Percentiles rank a stretch among this genome's conserved stretches.
These are phyloP conservation scores for Epirrhoe alternata DNA, from an alignment of 2,888 invertebrate species.

Conservation along the genomic window DNA sequence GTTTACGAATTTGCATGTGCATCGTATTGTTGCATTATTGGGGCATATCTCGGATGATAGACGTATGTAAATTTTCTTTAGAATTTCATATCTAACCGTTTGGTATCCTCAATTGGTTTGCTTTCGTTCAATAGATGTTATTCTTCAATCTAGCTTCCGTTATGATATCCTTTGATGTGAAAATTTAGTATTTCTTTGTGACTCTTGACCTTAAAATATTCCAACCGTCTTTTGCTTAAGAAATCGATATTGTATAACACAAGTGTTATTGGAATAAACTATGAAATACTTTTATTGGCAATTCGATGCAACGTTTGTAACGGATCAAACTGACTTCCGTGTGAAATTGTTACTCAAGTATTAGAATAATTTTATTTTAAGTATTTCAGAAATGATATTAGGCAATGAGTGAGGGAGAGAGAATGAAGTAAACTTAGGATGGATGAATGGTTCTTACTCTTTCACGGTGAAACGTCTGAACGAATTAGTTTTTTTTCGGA, in stretches of 20 bases:
- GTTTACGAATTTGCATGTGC: slow-evolving; percentile 76
- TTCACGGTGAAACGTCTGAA: no score
- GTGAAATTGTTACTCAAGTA: slow-evolving; percentile 14
- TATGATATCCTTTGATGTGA: slow-evolving; percentile 73
- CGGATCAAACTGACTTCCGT: slow-evolving; percentile 26
- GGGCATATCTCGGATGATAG: slow-evolving; percentile 79
- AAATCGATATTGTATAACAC: slow-evolving; percentile 56
- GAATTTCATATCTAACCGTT: slow-evolving; percentile 61
- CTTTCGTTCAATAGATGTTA: slow-evolving; percentile 68
- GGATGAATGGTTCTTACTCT: no score
- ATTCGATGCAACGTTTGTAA: slow-evolving; percentile 23
- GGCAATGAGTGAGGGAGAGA: no score
- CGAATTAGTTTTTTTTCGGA: no score
- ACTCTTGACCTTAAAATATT: slow-evolving; percentile 69
- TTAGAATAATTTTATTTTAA: neutral
- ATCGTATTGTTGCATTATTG: slow-evolving; percentile 67
- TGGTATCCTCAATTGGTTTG: slow-evolving; percentile 48
- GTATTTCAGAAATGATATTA: no score
- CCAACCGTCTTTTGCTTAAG: slow-evolving; percentile 62
- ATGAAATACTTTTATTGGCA: slow-evolving; percentile 24
- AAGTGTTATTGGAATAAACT: slow-evolving; percentile 39
- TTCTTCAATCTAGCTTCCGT: slow-evolving; percentile 79
- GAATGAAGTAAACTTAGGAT: no score
- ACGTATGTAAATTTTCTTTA: slow-evolving; percentile 78
- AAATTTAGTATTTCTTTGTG: slow-evolving; percentile 59